Evolutionary conservation across 2,888 invertebrate genomes (phyloP).

Genomic region (Campoletis raptor): DNA sequence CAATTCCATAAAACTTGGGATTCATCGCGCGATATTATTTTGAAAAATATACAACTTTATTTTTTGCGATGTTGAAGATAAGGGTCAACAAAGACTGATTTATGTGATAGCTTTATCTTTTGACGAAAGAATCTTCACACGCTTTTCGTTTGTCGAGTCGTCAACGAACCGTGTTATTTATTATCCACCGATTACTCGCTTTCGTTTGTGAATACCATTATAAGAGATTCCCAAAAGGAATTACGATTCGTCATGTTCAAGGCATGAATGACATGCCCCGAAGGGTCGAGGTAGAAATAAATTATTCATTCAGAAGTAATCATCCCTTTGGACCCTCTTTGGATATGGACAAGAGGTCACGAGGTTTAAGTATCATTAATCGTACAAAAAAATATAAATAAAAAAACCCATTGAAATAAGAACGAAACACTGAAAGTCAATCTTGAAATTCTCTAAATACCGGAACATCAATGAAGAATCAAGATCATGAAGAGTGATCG

Average conservation of each 20-base stretch:
- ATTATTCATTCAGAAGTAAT: not conserved
- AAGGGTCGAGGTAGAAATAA: not conserved
- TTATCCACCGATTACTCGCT: not conserved
- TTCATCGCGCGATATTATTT: not conserved
- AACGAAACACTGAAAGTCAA: not conserved
- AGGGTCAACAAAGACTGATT: not conserved
- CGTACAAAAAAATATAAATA: too few relatives aligned
- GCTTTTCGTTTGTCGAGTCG: not conserved
- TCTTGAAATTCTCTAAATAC: not conserved
- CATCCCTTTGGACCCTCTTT: not conserved
- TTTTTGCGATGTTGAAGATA: not conserved
- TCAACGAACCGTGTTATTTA: not conserved
- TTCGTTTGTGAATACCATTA: not conserved
- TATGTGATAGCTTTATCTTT: not conserved
- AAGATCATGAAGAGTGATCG: not conserved
- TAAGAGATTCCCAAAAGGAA: not conserved
- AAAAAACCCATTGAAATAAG: not conserved
- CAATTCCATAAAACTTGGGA: not conserved
- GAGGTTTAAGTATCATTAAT: constrained; percentile 1
- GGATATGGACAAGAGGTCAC: not conserved
- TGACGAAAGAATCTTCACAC: not conserved
- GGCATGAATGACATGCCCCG: not conserved
- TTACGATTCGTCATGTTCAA: constrained; percentile 9
- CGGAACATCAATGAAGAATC: not conserved
- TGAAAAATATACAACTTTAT: not conserved